Conservation (phyloP, 2,888 invertebrate species). For the Trachelus stipa region DNA sequence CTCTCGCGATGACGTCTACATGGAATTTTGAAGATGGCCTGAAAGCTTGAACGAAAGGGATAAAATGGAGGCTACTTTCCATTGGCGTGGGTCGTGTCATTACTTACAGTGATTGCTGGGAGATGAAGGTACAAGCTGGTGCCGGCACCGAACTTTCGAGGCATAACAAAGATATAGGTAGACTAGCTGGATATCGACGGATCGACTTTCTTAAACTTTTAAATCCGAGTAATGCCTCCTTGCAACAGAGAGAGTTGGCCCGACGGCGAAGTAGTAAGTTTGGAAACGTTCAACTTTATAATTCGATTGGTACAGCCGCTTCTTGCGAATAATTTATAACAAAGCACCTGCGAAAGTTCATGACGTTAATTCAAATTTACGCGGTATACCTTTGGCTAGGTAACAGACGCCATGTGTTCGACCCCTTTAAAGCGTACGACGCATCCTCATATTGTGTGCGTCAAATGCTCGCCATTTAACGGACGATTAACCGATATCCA, state of each 20-base stretch:
- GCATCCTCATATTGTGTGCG: neutral
- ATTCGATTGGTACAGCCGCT: constrained; percentile 48
- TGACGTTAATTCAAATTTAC: constrained; percentile 57
- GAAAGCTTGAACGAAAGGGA: neutral
- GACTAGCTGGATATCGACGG: constrained; percentile 44
- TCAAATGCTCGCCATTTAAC: neutral
- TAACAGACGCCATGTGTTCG: neutral
- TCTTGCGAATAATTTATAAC: constrained; percentile 49
- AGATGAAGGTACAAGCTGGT: constrained; percentile 17
- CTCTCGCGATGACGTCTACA: neutral
- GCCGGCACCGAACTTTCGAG: constrained; percentile 34
- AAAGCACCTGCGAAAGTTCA: constrained; percentile 48
- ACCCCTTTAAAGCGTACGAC: neutral
- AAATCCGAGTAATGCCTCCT: constrained; percentile 56
- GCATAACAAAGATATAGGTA: constrained; percentile 40
- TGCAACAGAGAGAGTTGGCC: constrained; percentile 33
- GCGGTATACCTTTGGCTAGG: constrained; percentile 22
- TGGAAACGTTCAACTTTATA: constrained; percentile 62
- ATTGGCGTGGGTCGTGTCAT: constrained; percentile 29
- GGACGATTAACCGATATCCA: neutral
- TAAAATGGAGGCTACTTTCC: too few species aligned
- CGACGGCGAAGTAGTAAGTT: constrained; percentile 52
- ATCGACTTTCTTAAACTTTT: constrained; percentile 52
- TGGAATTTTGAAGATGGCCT: neutral
- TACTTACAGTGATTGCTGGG: constrained; percentile 43